A percentile compares a stretch with the other conserved stretches of the same genome.
Conservation (phyloP, 2,888 invertebrate species). For the Apodemia mormo region DNA sequence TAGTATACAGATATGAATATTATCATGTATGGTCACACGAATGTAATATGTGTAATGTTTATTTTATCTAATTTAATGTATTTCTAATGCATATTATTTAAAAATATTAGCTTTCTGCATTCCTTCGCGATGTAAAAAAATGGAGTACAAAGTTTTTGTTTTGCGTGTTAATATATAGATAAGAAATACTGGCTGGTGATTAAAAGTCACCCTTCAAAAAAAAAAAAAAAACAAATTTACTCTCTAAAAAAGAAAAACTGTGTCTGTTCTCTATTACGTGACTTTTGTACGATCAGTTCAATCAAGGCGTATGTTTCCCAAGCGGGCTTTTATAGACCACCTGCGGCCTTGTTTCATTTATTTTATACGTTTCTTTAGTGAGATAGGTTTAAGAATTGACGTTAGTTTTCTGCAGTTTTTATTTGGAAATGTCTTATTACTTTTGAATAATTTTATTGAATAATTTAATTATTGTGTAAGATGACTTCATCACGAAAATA, state of each 20-base stretch:
- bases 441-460: neutral
- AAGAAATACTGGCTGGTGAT: no score
- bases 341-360: conserved; percentile 19
- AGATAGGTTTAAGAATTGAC: conserved; percentile 11
- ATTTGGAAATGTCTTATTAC: neutral
- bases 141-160: no score
- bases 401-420: conserved; percentile 8
- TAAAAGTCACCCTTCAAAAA: neutral
- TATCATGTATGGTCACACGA: no score
- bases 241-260: conserved; percentile 8
- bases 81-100: no score
- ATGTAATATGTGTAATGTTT: no score
- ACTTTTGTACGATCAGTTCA: conserved; percentile 18
- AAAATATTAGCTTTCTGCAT: no score
- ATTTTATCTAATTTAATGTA: no score
- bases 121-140: no score
- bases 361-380: conserved; percentile 18
- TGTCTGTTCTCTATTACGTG: conserved; percentile 16
- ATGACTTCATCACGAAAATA: no score
- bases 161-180: no score
- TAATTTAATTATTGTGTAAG: no score
- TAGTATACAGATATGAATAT: no score
- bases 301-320: conserved; percentile 19
- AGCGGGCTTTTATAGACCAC: conserved; percentile 8
- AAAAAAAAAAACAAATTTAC: conserved; percentile 14